Conservation (phyloP, 2,888 invertebrate species). For the Mimachlamys varia region DNA sequence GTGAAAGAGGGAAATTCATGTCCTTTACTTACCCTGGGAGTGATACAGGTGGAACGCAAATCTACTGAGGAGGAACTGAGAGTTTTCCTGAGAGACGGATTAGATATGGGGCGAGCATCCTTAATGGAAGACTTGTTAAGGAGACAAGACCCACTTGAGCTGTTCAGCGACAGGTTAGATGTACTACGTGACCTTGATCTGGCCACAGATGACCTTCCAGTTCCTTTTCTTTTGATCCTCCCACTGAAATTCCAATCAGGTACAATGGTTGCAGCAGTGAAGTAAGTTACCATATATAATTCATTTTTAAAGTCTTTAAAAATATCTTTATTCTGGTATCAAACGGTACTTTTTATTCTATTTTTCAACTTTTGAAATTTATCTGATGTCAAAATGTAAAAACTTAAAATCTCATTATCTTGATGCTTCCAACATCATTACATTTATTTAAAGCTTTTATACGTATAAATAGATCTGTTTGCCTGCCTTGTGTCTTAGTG, state of each 20-base stretch:
- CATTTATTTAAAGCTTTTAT: too few species aligned
- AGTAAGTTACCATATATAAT: too few species aligned
- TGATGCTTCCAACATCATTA: too few species aligned
- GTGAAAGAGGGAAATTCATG: too few species aligned
- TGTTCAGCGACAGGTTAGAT: constrained; percentile 56
- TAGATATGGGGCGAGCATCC: constrained; percentile 66
- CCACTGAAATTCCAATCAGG: not conserved
- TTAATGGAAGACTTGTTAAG: constrained; percentile 57
- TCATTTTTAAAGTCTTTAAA: too few species aligned
- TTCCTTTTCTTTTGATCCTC: constrained; percentile 6
- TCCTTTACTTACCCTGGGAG: constrained; percentile 61
- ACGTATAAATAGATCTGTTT: too few species aligned
- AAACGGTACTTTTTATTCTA: too few species aligned
- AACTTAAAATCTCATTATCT: too few species aligned
- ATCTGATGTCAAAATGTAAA: too few species aligned
- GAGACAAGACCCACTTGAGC: constrained; percentile 57
- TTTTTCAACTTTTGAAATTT: too few species aligned
- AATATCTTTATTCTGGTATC: too few species aligned
- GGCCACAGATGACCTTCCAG: constrained; percentile 7
- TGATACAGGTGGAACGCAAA: constrained; percentile 58
- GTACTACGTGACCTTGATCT: constrained; percentile 42
- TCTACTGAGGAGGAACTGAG: constrained; percentile 57
- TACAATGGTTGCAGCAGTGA: not conserved
- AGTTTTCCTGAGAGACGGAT: constrained; percentile 60
- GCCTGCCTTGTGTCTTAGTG: too few species aligned